phyloP scores from a whole-genome alignment of 2,888 invertebrate species.

The Drosophila emarginata region DNA sequence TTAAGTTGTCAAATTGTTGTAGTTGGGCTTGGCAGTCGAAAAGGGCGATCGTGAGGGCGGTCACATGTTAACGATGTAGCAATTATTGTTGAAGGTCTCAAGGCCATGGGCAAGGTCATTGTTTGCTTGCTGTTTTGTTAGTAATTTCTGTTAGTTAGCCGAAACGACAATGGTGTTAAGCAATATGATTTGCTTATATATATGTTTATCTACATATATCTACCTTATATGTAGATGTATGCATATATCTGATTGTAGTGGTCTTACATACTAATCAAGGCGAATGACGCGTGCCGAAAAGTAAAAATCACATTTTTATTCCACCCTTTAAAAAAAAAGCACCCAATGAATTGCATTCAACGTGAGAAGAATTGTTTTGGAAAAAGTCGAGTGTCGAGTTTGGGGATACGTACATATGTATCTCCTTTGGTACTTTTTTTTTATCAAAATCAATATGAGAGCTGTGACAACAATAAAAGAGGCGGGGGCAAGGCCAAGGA shows the following conservation, averaged over 20 bases:
- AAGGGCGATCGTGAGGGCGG: background rate
- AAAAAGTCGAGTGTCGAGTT: too few relatives aligned
- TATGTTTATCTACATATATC: background rate
- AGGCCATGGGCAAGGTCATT: background rate
- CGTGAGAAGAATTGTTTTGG: conserved; percentile 37
- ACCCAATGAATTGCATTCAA: conserved; percentile 31
- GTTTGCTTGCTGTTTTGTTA: background rate
- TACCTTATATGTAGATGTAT: conserved; percentile 29
- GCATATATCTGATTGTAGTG: conserved; percentile 24
- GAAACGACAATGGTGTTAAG: background rate
- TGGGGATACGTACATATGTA: background rate
- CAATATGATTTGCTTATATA: background rate
- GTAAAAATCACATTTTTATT: conserved; percentile 17
- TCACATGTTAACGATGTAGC: background rate
- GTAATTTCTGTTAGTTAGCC: background rate
- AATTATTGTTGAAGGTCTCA: background rate
- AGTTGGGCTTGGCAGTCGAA: background rate
- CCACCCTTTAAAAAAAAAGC: conserved; percentile 1
- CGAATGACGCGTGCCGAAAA: conserved; percentile 65
- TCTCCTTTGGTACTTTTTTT: background rate
- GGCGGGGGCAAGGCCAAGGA: background rate
- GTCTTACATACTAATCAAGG: conserved; percentile 59
- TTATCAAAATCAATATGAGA: background rate
- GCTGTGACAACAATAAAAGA: background rate
- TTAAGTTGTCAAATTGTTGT: background rate